Evolutionary conservation across 2,888 invertebrate species (phyloP).

Genomic region (Ditylenchus weischeri): DNA sequence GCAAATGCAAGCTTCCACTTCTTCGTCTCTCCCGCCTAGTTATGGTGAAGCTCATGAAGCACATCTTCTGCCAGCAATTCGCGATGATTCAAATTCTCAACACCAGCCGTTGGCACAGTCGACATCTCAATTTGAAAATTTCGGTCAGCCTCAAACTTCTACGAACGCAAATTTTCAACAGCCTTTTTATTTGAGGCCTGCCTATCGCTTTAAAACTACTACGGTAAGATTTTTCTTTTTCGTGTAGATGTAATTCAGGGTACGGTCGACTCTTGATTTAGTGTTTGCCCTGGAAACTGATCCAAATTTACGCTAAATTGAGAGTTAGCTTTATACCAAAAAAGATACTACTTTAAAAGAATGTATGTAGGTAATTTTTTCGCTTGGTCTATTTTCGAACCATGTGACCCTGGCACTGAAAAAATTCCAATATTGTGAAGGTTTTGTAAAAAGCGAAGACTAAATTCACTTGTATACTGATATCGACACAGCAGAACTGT

Average conservation of each 20-base stretch:
- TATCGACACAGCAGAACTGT: too few relatives aligned
- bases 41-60: slow-evolving; percentile 10
- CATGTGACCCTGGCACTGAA: too few relatives aligned
- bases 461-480: too few relatives aligned
- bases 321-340: too few relatives aligned
- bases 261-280: neutral
- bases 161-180: slow-evolving; percentile 6
- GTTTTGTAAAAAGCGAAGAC: too few relatives aligned
- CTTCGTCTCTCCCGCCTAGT: neutral
- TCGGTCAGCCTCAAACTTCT: slow-evolving; percentile 2
- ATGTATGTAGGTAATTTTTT: too few relatives aligned
- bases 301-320: too few relatives aligned
- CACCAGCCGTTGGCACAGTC: neutral
- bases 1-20: neutral
- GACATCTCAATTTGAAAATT: slow-evolving; percentile 3
- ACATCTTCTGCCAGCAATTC: slow-evolving; percentile 8
- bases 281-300: too few relatives aligned
- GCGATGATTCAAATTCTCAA: neutral
- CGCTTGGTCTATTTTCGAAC: too few relatives aligned
- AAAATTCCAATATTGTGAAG: too few relatives aligned
- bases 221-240: slow-evolving; percentile 9
- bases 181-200: slow-evolving; percentile 9
- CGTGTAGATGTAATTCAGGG: neutral
- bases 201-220: slow-evolving; percentile 16
- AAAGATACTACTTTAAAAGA: too few relatives aligned